Percentiles rank a stretch among this genome's conserved stretches.
Evolutionary conservation across 2,113 vertebrate genomes (phyloP).

Genomic region (Psilopsiagon aurifrons): DNA sequence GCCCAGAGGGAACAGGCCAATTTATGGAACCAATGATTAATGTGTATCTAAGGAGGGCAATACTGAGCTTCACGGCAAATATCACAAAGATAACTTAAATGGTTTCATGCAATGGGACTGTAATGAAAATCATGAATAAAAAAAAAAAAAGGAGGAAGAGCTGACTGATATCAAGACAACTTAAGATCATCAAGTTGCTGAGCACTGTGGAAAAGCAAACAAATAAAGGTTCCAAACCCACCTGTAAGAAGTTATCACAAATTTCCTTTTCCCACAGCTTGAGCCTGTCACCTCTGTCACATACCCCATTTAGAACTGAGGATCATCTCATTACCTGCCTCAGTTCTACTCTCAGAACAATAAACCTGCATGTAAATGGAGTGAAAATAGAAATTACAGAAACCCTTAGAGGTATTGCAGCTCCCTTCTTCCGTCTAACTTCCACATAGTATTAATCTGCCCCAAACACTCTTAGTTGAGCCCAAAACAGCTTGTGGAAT

Average conservation of each 20-base stretch:
- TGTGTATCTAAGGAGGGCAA: not conserved
- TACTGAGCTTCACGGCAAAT: constrained; percentile 12
- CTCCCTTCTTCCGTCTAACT: not conserved
- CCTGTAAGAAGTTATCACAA: not conserved
- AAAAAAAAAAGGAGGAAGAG: not conserved
- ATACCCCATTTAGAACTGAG: not conserved
- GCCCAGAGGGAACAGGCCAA: constrained; percentile 4
- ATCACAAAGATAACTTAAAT: constrained; percentile 31
- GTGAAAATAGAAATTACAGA: not conserved
- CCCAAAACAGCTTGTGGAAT: not conserved
- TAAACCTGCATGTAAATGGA: not conserved
- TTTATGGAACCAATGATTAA: not conserved
- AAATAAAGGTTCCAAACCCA: not conserved
- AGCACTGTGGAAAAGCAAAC: not conserved
- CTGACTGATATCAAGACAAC: not conserved
- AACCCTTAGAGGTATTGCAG: not conserved
- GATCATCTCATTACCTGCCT: not conserved
- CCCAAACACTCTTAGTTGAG: not conserved
- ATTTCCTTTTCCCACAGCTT: not conserved
- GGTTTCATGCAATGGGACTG: not conserved
- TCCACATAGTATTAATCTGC: not conserved
- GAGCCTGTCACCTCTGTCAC: not conserved
- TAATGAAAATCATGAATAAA: not conserved
- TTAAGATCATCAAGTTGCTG: not conserved
- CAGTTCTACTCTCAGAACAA: not conserved